These are phyloP conservation scores for Hirtodrosophila alboralis DNA, from an alignment of 2,888 invertebrate genomes.

Conservation along the genomic window DNA sequence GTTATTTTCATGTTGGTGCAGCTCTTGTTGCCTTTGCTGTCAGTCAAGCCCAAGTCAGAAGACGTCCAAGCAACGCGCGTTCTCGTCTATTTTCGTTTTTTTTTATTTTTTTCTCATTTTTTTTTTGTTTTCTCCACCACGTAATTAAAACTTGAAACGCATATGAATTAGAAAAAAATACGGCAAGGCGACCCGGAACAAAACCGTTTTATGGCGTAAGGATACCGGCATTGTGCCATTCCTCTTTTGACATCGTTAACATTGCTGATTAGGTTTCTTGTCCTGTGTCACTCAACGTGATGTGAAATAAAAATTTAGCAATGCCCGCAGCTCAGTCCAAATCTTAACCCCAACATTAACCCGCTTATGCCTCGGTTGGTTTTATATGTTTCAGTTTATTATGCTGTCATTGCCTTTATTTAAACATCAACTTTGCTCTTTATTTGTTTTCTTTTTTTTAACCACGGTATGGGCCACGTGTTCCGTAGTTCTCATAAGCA, in stretches of 20 bases:
- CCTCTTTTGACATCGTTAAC: slow-evolving; percentile 81
- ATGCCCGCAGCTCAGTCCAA: slow-evolving; percentile 34
- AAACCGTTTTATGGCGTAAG: slow-evolving; percentile 59
- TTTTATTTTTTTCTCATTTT: too few relatives aligned
- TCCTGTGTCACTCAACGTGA: slow-evolving; percentile 81
- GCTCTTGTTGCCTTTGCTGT: slow-evolving; percentile 50
- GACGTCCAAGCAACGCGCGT: slow-evolving; percentile 50
- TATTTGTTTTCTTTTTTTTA: slow-evolving; percentile 1
- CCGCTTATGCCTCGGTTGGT: slow-evolving; percentile 37
- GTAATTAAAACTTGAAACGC: slow-evolving; percentile 84
- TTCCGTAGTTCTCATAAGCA: too few relatives aligned
- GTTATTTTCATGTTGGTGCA: slow-evolving; percentile 73
- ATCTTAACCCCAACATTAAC: slow-evolving; percentile 31
- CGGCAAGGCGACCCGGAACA: slow-evolving; percentile 62
- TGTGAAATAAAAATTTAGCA: slow-evolving; percentile 69
- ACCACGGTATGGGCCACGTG: too few relatives aligned
- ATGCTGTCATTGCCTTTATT: slow-evolving; percentile 22
- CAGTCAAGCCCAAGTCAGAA: slow-evolving; percentile 67
- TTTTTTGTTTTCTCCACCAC: slow-evolving; percentile 71
- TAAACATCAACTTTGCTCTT: slow-evolving; percentile 4
- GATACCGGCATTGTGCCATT: slow-evolving; percentile 25
- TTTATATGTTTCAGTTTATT: slow-evolving; percentile 43
- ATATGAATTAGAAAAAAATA: slow-evolving; percentile 82
- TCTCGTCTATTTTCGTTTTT: slow-evolving; percentile 32
- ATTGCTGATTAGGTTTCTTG: slow-evolving; percentile 82